Evolutionary conservation across 2,797 vertebrate species (phyloP).

Genomic region (Anguilla pacifica): DNA sequence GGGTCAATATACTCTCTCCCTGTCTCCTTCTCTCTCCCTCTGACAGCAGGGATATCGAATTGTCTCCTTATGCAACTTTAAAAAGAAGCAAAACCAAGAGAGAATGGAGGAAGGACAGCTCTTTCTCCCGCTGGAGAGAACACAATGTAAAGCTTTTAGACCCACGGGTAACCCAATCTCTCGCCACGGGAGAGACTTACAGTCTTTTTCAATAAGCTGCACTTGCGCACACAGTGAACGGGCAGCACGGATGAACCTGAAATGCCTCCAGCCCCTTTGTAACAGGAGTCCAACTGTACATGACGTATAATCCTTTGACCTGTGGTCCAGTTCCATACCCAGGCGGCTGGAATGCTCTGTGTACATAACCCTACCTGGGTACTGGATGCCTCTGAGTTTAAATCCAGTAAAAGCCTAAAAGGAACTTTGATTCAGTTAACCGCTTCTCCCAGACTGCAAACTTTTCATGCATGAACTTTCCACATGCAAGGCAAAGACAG

Average conservation of each 20-base stretch:
- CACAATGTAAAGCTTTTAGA: slow-evolving; percentile 51
- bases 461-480: neutral
- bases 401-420: neutral
- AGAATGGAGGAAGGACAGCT: slow-evolving; percentile 46
- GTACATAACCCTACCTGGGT: neutral
- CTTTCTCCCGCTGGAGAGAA: slow-evolving; percentile 29
- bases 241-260: slow-evolving; percentile 44
- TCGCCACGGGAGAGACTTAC: slow-evolving; percentile 39
- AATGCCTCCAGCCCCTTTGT: slow-evolving; percentile 41
- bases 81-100: slow-evolving; percentile 45
- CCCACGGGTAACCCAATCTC: slow-evolving; percentile 55
- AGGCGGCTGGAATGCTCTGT: slow-evolving; percentile 15
- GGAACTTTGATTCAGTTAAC: neutral
- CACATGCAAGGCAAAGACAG: neutral
- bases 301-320: slow-evolving; percentile 19
- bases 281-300: slow-evolving; percentile 42
- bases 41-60: slow-evolving; percentile 49
- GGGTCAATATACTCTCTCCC: neutral
- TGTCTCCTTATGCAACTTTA: slow-evolving; percentile 55
- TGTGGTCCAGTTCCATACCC: slow-evolving; percentile 27
- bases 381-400: neutral
- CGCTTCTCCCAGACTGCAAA: neutral
- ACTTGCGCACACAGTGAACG: slow-evolving; percentile 19
- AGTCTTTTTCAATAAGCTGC: slow-evolving; percentile 44
- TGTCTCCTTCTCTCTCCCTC: slow-evolving; percentile 19